A percentile compares a stretch with the other conserved stretches of the same genome.
Evolutionary conservation across 2,888 invertebrate species (phyloP).

Genomic region (Sphaerophoria taeniata): DNA sequence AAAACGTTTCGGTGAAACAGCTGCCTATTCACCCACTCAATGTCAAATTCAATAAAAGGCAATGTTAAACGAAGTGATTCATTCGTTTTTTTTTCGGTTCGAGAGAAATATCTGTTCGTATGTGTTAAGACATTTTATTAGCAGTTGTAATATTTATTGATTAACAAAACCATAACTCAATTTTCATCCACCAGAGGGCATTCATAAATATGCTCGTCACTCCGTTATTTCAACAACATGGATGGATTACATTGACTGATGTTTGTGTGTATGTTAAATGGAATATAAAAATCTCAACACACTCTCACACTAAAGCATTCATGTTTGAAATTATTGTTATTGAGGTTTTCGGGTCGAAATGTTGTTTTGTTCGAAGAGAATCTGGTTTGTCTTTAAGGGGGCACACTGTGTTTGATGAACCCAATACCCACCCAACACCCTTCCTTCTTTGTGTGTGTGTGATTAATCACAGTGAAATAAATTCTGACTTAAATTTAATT

Average conservation of each 20-base stretch:
- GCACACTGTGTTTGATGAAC: neutral
- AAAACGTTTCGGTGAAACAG: neutral
- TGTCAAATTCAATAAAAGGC: constrained; percentile 26
- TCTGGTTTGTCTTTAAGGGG: neutral
- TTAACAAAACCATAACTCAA: constrained; percentile 31
- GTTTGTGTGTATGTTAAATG: neutral
- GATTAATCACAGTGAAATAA: constrained; percentile 35
- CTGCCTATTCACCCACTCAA: neutral
- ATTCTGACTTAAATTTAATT: constrained; percentile 20
- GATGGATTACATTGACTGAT: neutral
- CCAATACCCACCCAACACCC: constrained; percentile 7
- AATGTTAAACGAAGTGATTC: constrained; percentile 35
- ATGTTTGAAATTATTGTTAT: constrained; percentile 5
- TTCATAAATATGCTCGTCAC: neutral
- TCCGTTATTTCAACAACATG: constrained; percentile 1
- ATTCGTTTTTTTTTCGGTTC: neutral
- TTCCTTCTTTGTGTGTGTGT: neutral
- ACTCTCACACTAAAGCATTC: neutral
- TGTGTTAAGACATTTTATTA: constrained; percentile 8
- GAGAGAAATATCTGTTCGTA: neutral
- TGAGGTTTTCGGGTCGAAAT: constrained; percentile 53
- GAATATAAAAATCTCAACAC: constrained; percentile 8
- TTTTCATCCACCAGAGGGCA: constrained; percentile 21
- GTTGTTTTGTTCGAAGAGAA: neutral
- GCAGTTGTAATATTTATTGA: constrained; percentile 31